These are phyloP conservation scores for Drosophila rufa DNA, from an alignment of 1,140 invertebrate genomes.

Conservation along the genomic window DNA sequence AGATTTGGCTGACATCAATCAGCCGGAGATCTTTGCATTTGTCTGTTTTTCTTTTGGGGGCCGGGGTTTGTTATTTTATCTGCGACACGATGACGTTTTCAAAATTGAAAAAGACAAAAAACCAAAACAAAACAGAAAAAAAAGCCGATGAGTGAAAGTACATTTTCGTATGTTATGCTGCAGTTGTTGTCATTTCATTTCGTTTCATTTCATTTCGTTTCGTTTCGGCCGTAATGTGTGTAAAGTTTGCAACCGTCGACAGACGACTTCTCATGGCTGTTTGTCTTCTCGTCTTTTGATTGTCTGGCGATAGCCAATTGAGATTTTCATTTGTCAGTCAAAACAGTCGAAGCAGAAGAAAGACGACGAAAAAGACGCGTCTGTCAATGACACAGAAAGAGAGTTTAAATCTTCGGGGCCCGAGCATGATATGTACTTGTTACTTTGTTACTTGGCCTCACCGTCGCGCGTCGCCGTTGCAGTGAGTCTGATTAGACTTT, in stretches of 20 bases:
- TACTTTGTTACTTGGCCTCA: conserved; percentile 43
- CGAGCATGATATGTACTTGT: conserved; percentile 77
- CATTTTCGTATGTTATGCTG: conserved; percentile 69
- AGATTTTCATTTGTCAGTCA: conserved; percentile 83
- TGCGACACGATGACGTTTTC: conserved; percentile 80
- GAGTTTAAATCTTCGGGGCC: conserved; percentile 58
- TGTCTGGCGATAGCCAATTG: conserved; percentile 82
- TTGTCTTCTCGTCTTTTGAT: conserved; percentile 68
- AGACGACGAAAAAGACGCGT: conserved; percentile 53
- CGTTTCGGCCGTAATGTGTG: conserved; percentile 75
- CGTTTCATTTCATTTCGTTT: conserved; percentile 14
- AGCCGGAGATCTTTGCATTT: conserved; percentile 60
- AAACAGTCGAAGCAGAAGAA: conserved; percentile 46
- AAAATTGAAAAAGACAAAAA: conserved; percentile 62
- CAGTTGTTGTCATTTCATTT: conserved; percentile 68
- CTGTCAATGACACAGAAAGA: conserved; percentile 82
- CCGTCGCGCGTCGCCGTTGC: conserved; percentile 17
- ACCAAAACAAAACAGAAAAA: conserved; percentile 29
- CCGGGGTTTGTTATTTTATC: conserved; percentile 56
- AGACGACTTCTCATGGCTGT: conserved; percentile 62
- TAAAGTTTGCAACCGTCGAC: conserved; percentile 76
- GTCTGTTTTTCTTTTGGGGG: conserved; percentile 37
- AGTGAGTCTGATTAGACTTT: conserved; percentile 78
- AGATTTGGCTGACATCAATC: conserved; percentile 65
- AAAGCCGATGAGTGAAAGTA: conserved; percentile 81